Percentiles rank a stretch among this genome's conserved stretches.
Evolutionary conservation across 2,797 vertebrate species (phyloP).

Genomic region (Syngnathus acus): DNA sequence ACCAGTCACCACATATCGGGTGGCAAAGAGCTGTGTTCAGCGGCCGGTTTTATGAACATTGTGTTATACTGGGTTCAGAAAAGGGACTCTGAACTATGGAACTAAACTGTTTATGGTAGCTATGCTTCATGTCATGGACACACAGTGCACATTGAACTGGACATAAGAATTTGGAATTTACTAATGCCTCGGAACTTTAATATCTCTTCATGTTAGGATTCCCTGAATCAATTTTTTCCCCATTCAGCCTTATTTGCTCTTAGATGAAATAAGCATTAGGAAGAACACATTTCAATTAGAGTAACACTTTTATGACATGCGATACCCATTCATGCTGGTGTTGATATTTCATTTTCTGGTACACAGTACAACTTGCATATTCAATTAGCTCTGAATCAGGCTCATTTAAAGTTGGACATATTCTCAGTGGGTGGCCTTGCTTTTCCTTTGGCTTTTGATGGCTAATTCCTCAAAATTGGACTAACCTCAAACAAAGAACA

Average conservation of each 20-base stretch:
- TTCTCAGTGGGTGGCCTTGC: background rate
- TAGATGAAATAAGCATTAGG: background rate
- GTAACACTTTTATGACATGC: background rate
- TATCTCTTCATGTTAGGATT: background rate
- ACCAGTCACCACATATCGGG: conserved; percentile 15
- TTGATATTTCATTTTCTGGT: background rate
- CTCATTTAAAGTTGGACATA: background rate
- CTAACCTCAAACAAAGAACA: background rate
- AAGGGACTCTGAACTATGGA: background rate
- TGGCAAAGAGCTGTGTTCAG: conserved; percentile 1
- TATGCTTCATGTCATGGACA: background rate
- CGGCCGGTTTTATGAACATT: background rate
- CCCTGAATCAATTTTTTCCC: background rate
- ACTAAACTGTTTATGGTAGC: background rate
- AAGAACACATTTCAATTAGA: background rate
- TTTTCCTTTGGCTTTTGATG: too few relatives aligned
- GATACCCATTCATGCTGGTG: too few relatives aligned
- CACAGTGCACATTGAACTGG: background rate
- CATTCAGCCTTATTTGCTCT: background rate
- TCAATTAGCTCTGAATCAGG: background rate
- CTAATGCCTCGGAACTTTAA: background rate
- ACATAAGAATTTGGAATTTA: background rate
- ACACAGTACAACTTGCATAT: background rate
- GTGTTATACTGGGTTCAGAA: background rate
- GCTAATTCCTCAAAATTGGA: too few relatives aligned